These are phyloP conservation scores for Parambassis ranga DNA, from an alignment of 2,797 vertebrate species.

Conservation along the genomic window DNA sequence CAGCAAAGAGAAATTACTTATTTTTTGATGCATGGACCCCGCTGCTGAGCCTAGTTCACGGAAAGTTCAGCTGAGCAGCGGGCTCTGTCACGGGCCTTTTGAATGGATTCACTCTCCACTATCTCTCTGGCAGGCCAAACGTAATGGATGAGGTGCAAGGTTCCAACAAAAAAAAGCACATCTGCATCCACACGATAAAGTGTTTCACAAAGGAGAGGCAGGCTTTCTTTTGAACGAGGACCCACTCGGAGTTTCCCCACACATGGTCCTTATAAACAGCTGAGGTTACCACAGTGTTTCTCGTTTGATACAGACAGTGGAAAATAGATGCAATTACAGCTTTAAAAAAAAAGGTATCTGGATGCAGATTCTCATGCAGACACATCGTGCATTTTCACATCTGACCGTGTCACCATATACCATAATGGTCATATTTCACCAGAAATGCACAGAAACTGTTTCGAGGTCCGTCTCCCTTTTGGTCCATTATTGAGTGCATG, in stretches of 20 bases:
- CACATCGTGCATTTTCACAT: background rate
- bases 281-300: slow-evolving; percentile 14
- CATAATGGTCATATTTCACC: slow-evolving; percentile 22
- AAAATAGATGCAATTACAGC: slow-evolving; percentile 1
- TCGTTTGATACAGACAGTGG: slow-evolving; percentile 9
- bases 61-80: slow-evolving; percentile 82
- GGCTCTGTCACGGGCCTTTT: slow-evolving; percentile 80
- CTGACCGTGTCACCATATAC: background rate
- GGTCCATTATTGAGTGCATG: slow-evolving; percentile 68
- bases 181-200: slow-evolving; percentile 81
- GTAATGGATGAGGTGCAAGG: slow-evolving; percentile 85
- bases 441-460: slow-evolving; percentile 18
- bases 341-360: background rate
- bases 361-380: background rate
- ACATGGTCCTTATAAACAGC: slow-evolving; percentile 76
- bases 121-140: slow-evolving; percentile 77
- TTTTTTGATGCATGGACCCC: slow-evolving; percentile 75
- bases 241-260: slow-evolving; percentile 67
- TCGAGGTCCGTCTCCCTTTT: slow-evolving; percentile 44
- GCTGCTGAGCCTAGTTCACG: slow-evolving; percentile 80
- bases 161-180: slow-evolving; percentile 86
- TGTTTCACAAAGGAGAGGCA: slow-evolving; percentile 78
- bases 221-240: slow-evolving; percentile 72
- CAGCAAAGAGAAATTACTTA: slow-evolving; percentile 67
- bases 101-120: slow-evolving; percentile 81